These are phyloP conservation scores for Scaptomyza hsui DNA, from an alignment of 1,140 invertebrate species.

Conservation along the genomic window DNA sequence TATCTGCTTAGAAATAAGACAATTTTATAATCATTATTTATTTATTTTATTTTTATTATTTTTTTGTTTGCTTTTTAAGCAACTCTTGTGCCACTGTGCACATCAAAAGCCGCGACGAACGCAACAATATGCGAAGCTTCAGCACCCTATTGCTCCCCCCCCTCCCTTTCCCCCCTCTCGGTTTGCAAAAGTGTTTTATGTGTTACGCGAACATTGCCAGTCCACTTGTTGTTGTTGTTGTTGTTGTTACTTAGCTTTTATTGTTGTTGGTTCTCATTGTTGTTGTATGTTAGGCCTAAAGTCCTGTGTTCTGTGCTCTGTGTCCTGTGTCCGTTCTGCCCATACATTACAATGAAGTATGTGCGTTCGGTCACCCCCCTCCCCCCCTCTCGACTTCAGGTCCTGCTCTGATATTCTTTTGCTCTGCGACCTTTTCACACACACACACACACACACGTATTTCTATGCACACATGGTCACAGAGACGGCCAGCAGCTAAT, in stretches of 20 bases:
- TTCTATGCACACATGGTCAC: slow-evolving; percentile 32
- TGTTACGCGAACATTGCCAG: slow-evolving; percentile 64
- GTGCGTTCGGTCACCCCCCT: slow-evolving; percentile 48
- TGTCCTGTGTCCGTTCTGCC: slow-evolving; percentile 53
- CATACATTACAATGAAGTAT: slow-evolving; percentile 82
- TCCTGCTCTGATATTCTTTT: slow-evolving; percentile 27
- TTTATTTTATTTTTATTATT: not conserved
- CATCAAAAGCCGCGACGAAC: slow-evolving; percentile 74
- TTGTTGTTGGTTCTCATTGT: slow-evolving; percentile 21
- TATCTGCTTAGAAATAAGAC: too few relatives aligned
- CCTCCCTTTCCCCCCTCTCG: not conserved
- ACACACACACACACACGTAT: slow-evolving; percentile 16
- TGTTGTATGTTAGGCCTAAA: slow-evolving; percentile 34
- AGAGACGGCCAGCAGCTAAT: slow-evolving; percentile 71
- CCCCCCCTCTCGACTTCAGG: not conserved
- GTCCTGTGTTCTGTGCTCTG: slow-evolving; percentile 23
- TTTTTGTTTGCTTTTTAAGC: not conserved
- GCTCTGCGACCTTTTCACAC: slow-evolving; percentile 68
- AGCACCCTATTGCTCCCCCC: slow-evolving; percentile 11
- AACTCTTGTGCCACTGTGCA: slow-evolving; percentile 41
- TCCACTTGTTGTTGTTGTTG: slow-evolving; percentile 17
- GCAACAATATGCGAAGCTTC: slow-evolving; percentile 78
- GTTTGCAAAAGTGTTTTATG: slow-evolving; percentile 66
- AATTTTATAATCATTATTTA: not conserved
- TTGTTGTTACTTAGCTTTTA: slow-evolving; percentile 29